A percentile compares a stretch with the other conserved stretches of the same genome.
phyloP scores from a whole-genome alignment of 2,888 invertebrate genomes.

The Euphydryas editha region DNA sequence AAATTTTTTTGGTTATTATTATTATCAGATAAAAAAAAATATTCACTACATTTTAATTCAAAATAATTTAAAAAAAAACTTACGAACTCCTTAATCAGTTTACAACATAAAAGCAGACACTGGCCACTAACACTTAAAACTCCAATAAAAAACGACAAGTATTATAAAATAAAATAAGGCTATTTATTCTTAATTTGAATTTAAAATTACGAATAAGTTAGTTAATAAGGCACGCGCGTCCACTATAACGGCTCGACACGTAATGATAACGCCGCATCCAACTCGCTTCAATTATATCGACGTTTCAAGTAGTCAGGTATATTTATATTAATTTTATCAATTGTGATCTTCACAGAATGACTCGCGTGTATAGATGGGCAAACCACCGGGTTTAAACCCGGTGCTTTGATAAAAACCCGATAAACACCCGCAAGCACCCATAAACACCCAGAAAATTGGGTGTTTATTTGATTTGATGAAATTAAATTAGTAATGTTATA shows the following conservation, averaged over 20 bases:
- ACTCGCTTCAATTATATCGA: slow-evolving; percentile 42
- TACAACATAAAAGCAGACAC: slow-evolving; percentile 4
- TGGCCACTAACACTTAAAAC: slow-evolving; percentile 16
- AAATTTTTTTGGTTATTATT: background rate
- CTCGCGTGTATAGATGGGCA: background rate
- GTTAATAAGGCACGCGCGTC: slow-evolving; percentile 53
- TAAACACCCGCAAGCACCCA: too few relatives aligned
- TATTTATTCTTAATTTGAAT: slow-evolving; percentile 1
- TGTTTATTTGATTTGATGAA: too few relatives aligned
- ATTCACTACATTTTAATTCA: too few relatives aligned
- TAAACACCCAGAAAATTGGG: too few relatives aligned
- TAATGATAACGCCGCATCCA: slow-evolving; percentile 59
- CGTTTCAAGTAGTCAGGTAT: slow-evolving; percentile 31
- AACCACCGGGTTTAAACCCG: too few relatives aligned
- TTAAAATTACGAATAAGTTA: background rate
- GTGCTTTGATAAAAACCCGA: too few relatives aligned
- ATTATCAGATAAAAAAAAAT: background rate
- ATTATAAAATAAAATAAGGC: background rate
- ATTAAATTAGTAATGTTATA: too few relatives aligned
- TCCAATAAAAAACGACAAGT: slow-evolving; percentile 1
- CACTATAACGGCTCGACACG: slow-evolving; percentile 53
- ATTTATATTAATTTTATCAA: slow-evolving; percentile 8
- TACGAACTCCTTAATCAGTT: background rate
- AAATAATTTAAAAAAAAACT: background rate
- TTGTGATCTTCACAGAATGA: background rate